Evolutionary conservation across 2,888 invertebrate genomes (phyloP).

Genomic region (Lampropteryx suffumata): DNA sequence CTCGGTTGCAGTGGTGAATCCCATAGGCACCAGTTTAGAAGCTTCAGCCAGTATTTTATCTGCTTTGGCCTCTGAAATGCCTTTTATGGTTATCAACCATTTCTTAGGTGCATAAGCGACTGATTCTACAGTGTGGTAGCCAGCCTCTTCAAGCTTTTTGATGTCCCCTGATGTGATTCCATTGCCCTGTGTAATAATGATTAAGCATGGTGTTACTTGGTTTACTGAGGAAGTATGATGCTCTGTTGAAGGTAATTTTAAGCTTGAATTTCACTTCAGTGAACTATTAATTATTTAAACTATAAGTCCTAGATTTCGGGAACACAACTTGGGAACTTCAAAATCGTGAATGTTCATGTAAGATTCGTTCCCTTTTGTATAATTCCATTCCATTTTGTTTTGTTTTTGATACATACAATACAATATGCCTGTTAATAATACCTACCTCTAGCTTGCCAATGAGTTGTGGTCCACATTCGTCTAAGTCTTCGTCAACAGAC

Average conservation of each 20-base stretch:
- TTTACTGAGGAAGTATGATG: too few relatives aligned
- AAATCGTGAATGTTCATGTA: too few relatives aligned
- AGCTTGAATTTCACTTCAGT: too few relatives aligned
- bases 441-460: slow-evolving; percentile 88
- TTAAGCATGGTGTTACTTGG: too few relatives aligned
- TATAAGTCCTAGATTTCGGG: too few relatives aligned
- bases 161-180: slow-evolving; percentile 95
- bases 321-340: too few relatives aligned
- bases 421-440: background rate
- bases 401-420: too few relatives aligned
- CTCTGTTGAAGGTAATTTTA: too few relatives aligned
- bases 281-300: too few relatives aligned
- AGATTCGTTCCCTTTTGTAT: too few relatives aligned
- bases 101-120: slow-evolving; percentile 98
- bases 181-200: slow-evolving; percentile 86
- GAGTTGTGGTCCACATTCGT: slow-evolving; percentile 88
- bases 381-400: too few relatives aligned
- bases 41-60: slow-evolving; percentile 96
- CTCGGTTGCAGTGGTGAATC: slow-evolving; percentile 98
- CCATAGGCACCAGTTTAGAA: slow-evolving; percentile 97
- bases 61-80: slow-evolving; percentile 98
- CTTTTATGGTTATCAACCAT: slow-evolving; percentile 93
- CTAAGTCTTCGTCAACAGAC: slow-evolving; percentile 79
- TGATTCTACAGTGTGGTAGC: slow-evolving; percentile 97
- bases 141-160: slow-evolving; percentile 96